phyloP scores from a whole-genome alignment of 2,113 vertebrate genomes.

The Gymnarchus niloticus region DNA sequence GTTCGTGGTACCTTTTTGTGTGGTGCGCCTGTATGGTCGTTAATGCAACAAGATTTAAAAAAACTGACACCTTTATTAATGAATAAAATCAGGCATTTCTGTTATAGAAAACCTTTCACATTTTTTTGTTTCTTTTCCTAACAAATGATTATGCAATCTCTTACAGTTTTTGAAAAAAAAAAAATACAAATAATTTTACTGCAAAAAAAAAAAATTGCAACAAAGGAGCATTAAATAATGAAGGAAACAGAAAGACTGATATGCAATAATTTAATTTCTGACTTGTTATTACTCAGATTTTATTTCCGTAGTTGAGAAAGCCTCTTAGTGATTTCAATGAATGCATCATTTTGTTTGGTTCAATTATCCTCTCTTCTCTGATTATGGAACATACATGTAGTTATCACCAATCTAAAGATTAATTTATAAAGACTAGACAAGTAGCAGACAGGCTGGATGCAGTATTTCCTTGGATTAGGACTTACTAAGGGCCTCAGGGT shows the following conservation, averaged over 20 bases:
- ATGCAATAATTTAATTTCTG: constrained; percentile 7
- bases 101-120: constrained; percentile 8
- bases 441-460: neutral
- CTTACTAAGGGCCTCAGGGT: neutral
- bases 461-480: neutral
- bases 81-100: neutral
- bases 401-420: constrained; percentile 24
- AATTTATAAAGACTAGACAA: constrained; percentile 4
- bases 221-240: constrained; percentile 14
- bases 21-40: neutral
- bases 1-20: neutral
- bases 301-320: constrained; percentile 10
- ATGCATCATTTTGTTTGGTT: constrained; percentile 5
- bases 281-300: constrained; percentile 16
- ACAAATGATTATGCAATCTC: neutral
- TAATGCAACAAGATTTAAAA: neutral
- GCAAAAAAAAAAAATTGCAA: neutral
- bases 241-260: constrained; percentile 2
- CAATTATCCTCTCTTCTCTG: constrained; percentile 21
- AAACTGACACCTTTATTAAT: neutral
- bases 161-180: neutral
- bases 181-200: neutral
- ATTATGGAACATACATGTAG: constrained; percentile 19
- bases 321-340: neutral
- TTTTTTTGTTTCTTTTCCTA: neutral